phyloP scores from a whole-genome alignment of 2,797 vertebrate genomes.

The Pseudopleuronectes americanus region DNA sequence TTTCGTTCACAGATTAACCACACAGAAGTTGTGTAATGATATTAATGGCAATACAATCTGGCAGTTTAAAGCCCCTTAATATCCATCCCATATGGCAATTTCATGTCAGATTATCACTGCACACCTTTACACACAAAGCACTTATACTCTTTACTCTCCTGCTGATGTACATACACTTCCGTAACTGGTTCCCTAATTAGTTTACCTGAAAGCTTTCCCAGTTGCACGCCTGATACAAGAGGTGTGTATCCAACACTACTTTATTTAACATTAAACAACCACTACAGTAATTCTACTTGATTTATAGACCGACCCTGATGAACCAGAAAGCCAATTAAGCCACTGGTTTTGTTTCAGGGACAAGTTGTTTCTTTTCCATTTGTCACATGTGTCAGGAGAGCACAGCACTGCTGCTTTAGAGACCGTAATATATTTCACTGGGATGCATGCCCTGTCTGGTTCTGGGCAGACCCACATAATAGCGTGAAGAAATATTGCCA shows the following conservation, averaged over 20 bases:
- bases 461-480: not conserved
- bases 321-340: not conserved
- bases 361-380: not conserved
- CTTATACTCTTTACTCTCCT: not conserved
- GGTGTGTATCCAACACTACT: not conserved
- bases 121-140: not conserved
- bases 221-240: not conserved
- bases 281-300: not conserved
- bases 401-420: not conserved
- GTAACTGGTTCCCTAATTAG: not conserved
- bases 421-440: slow-evolving; percentile 1
- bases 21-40: not conserved
- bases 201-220: not conserved
- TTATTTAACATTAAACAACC: not conserved
- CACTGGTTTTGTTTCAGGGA: not conserved
- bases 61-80: not conserved
- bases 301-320: not conserved
- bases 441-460: not conserved
- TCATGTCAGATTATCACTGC: not conserved
- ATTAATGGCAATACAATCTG: not conserved
- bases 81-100: not conserved
- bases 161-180: not conserved
- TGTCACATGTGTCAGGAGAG: not conserved
- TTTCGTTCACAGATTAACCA: not conserved
- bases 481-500: slow-evolving; percentile 7